Percentiles rank a stretch among this genome's conserved stretches.
These are phyloP conservation scores for Danio choprae DNA, from an alignment of 2,797 vertebrate species.

Conservation along the genomic window DNA sequence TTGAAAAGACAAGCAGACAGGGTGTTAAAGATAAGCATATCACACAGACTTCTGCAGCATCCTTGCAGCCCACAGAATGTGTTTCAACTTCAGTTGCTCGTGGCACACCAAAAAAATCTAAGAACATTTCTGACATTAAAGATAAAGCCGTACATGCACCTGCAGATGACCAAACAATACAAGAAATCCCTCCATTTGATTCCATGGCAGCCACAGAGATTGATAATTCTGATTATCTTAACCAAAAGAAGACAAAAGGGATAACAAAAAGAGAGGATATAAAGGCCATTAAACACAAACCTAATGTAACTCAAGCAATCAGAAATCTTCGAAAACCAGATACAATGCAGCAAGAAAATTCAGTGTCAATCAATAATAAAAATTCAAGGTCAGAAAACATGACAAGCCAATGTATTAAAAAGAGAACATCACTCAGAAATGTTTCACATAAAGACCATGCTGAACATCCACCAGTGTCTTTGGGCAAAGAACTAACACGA, in stretches of 20 bases:
- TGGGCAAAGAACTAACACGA: not conserved
- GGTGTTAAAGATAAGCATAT: not conserved
- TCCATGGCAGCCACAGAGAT: not conserved
- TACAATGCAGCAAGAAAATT: not conserved
- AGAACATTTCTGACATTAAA: slow-evolving; percentile 13
- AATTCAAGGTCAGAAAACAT: not conserved
- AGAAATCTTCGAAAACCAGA: not conserved
- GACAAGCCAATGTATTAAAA: slow-evolving; percentile 16
- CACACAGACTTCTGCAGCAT: slow-evolving; percentile 16
- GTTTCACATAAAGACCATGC: not conserved
- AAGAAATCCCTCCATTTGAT: not conserved
- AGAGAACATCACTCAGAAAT: not conserved
- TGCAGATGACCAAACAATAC: slow-evolving; percentile 5
- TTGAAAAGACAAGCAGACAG: not conserved
- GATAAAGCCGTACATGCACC: not conserved
- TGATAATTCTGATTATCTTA: not conserved
- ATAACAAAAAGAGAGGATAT: not conserved
- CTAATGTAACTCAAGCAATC: not conserved
- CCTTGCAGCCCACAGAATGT: not conserved
- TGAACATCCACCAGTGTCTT: not conserved
- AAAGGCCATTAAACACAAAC: slow-evolving; percentile 16
- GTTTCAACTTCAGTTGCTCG: slow-evolving; percentile 3
- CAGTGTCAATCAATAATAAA: not conserved
- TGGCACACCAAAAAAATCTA: not conserved
- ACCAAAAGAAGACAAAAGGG: not conserved